Evolutionary conservation across 2,888 invertebrate genomes (phyloP).

Genomic region (Helobdella robusta): DNA sequence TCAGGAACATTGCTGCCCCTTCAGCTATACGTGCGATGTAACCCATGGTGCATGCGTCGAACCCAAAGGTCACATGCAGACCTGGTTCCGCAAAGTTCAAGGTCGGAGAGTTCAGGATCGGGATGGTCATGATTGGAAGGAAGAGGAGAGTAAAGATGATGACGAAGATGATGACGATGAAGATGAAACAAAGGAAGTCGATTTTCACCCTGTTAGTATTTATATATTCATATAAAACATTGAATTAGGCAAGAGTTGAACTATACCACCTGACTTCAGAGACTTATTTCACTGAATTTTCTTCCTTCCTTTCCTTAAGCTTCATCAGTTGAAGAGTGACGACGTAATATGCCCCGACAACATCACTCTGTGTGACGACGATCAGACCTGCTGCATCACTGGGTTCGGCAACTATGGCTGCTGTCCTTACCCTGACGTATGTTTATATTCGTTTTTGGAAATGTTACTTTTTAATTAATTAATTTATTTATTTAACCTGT

Average conservation of each 20-base stretch:
- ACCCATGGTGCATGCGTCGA: background rate
- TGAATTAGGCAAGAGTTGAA: too few relatives aligned
- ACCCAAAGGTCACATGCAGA: background rate
- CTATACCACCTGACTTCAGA: too few relatives aligned
- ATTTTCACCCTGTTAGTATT: too few relatives aligned
- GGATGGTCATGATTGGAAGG: background rate
- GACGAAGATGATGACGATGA: background rate
- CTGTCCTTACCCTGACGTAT: conserved; percentile 42
- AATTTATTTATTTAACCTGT: background rate
- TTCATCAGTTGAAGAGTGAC: too few relatives aligned
- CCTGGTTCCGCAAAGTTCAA: background rate
- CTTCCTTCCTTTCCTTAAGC: too few relatives aligned
- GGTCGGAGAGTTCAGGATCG: background rate
- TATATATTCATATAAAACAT: too few relatives aligned
- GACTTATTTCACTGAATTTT: too few relatives aligned
- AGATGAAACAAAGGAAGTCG: too few relatives aligned
- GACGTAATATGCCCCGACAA: conserved; percentile 5
- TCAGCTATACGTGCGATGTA: conserved; percentile 36
- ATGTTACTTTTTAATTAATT: background rate
- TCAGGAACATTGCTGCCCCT: conserved; percentile 41
- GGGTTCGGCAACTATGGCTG: conserved; percentile 40
- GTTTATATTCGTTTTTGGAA: background rate
- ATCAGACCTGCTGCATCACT: conserved; percentile 41
- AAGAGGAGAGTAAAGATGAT: background rate
- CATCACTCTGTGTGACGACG: conserved; percentile 35